Percentiles rank a stretch among this genome's conserved stretches.
These are phyloP conservation scores for Pontoporia blainvillei DNA, from an alignment of 2,113 vertebrate species.

Conservation along the genomic window DNA sequence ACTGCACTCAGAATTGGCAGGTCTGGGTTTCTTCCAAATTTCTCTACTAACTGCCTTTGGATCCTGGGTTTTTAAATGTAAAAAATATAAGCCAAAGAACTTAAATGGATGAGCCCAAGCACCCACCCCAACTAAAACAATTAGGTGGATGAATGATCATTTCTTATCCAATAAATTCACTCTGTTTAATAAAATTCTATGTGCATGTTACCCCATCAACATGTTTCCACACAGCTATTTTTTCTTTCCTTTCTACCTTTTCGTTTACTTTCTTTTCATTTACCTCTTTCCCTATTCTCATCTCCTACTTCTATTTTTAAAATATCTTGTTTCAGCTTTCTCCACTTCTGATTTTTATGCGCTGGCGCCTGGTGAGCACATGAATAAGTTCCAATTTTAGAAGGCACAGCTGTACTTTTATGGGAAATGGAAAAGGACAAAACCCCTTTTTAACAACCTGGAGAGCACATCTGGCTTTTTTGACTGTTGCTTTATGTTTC, in stretches of 20 bases:
- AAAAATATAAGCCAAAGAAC: neutral
- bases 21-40: neutral
- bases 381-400: conserved; percentile 20
- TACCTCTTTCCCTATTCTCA: neutral
- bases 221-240: neutral
- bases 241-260: neutral
- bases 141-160: neutral
- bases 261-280: neutral
- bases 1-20: neutral
- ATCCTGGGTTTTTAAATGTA: neutral
- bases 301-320: conserved; percentile 17
- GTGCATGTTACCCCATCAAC: neutral
- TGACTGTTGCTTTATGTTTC: neutral
- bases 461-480: conserved; percentile 14
- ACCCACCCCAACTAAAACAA: neutral
- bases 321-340: conserved; percentile 35
- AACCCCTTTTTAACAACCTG: conserved; percentile 1
- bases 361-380: conserved; percentile 10
- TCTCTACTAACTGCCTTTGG: neutral
- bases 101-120: neutral
- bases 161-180: neutral
- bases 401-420: conserved; percentile 32
- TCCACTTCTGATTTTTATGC: conserved; percentile 25
- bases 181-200: neutral
- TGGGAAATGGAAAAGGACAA: conserved; percentile 24